These are phyloP conservation scores for Zygogramma bicolorata DNA, from an alignment of 2,888 invertebrate species.

Conservation along the genomic window DNA sequence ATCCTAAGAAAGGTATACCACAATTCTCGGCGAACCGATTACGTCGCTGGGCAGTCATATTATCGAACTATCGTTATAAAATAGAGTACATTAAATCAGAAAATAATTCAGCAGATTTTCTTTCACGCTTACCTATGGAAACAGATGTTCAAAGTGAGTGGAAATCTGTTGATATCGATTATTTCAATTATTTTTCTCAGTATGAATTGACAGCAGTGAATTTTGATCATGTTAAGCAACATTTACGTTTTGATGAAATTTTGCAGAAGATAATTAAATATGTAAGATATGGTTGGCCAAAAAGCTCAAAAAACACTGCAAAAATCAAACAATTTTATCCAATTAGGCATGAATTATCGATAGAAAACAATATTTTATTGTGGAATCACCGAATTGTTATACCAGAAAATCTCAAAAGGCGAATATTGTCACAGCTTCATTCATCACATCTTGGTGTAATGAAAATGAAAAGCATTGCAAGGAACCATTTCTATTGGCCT, in stretches of 20 bases:
- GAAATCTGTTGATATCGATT: background rate
- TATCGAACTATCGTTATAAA: constrained; percentile 19
- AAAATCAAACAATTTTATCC: constrained; percentile 14
- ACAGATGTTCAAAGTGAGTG: background rate
- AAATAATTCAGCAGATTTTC: background rate
- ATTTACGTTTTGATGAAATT: background rate
- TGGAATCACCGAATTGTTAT: constrained; percentile 30
- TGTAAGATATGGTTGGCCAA: constrained; percentile 18
- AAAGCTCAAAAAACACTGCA: background rate
- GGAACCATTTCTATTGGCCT: constrained; percentile 23
- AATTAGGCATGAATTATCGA: constrained; percentile 18
- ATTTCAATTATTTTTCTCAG: background rate
- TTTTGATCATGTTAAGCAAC: background rate
- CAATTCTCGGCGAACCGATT: constrained; percentile 25
- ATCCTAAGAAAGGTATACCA: constrained; percentile 16
- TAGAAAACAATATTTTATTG: constrained; percentile 16
- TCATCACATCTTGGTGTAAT: constrained; percentile 51
- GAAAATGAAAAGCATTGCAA: constrained; percentile 52
- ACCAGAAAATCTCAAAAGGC: constrained; percentile 33
- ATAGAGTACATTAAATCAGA: constrained; percentile 2
- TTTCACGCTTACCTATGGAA: background rate
- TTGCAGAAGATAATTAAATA: background rate
- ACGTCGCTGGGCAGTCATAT: constrained; percentile 25
- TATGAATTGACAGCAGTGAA: background rate
- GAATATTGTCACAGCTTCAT: constrained; percentile 48